Percentiles rank a stretch among this genome's conserved stretches.
phyloP scores from a whole-genome alignment of 92 coral and sea anemone species.

The Isaurus tuberculatus region DNA sequence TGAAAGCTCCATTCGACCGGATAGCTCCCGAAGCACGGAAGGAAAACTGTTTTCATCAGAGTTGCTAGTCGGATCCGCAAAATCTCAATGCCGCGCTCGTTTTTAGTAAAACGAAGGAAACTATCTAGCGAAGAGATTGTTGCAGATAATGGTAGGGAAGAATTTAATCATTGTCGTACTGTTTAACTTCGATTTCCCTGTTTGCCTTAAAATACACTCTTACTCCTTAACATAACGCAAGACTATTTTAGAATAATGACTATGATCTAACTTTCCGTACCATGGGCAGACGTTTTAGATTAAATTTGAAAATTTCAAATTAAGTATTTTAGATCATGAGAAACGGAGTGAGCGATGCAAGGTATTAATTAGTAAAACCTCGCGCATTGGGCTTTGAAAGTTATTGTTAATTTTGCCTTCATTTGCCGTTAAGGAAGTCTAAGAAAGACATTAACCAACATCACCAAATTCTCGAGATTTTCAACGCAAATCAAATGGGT shows the following conservation, averaged over 20 bases:
- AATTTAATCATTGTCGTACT: conserved; percentile 1
- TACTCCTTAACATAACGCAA: background rate
- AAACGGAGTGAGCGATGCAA: conserved; percentile 17
- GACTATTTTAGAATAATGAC: conserved; percentile 3
- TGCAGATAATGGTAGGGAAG: conserved; percentile 30
- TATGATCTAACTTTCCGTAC: background rate
- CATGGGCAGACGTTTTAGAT: background rate
- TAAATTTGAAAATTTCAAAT: conserved; percentile 25
- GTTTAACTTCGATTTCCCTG: conserved; percentile 40
- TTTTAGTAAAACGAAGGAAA: conserved; percentile 77
- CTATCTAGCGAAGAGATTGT: conserved; percentile 16
- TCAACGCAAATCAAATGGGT: background rate
- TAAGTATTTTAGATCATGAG: conserved; percentile 35
- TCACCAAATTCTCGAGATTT: conserved; percentile 21
- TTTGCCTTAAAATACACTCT: background rate
- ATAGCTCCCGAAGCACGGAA: background rate
- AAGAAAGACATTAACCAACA: conserved; percentile 37
- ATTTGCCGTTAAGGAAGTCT: conserved; percentile 28
- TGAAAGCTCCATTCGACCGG: conserved; percentile 18
- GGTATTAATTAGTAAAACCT: conserved; percentile 37
- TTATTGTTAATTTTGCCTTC: conserved; percentile 39
- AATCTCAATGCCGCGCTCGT: conserved; percentile 77
- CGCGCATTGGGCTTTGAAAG: conserved; percentile 17
- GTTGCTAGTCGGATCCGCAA: background rate
- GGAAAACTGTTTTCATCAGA: background rate